A percentile compares a stretch with the other conserved stretches of the same genome.
Evolutionary conservation across 2,113 vertebrate species (phyloP).

Genomic region (Corydoras maculifer): DNA sequence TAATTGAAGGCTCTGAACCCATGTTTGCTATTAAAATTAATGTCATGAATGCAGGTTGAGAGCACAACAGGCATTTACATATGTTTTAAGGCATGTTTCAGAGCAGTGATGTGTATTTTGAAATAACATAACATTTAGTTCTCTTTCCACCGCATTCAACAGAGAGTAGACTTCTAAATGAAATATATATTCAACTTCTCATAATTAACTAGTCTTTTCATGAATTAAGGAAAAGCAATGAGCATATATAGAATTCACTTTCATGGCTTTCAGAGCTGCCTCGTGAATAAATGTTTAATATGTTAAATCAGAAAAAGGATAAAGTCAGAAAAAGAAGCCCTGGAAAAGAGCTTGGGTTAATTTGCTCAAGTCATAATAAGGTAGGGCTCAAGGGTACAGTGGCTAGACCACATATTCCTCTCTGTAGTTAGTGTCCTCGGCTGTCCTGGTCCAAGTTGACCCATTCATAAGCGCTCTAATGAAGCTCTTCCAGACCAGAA

Average conservation of each 20-base stretch:
- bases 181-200: conserved; percentile 54
- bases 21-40: too few species aligned
- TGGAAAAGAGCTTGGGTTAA: conserved; percentile 43
- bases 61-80: too few species aligned
- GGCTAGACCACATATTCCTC: not conserved
- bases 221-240: conserved; percentile 56
- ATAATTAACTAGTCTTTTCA: conserved; percentile 55
- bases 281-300: conserved; percentile 69
- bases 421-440: conserved; percentile 37
- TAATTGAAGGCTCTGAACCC: too few species aligned
- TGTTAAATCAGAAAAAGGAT: conserved; percentile 37
- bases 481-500: conserved; percentile 54
- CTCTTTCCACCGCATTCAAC: conserved; percentile 45
- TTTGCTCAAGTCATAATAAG: conserved; percentile 62
- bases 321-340: conserved; percentile 39
- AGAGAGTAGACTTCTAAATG: conserved; percentile 54
- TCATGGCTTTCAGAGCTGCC: conserved; percentile 65
- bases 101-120: conserved; percentile 10
- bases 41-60: too few species aligned
- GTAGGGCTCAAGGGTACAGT: not conserved
- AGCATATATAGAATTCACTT: conserved; percentile 64
- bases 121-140: conserved; percentile 55
- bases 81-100: too few species aligned
- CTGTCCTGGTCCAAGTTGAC: conserved; percentile 37
- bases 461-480: conserved; percentile 55